A percentile compares a stretch with the other conserved stretches of the same genome.
phyloP scores from a whole-genome alignment of 2,888 invertebrate genomes.

The Gymnoscelis rufifasciata region DNA sequence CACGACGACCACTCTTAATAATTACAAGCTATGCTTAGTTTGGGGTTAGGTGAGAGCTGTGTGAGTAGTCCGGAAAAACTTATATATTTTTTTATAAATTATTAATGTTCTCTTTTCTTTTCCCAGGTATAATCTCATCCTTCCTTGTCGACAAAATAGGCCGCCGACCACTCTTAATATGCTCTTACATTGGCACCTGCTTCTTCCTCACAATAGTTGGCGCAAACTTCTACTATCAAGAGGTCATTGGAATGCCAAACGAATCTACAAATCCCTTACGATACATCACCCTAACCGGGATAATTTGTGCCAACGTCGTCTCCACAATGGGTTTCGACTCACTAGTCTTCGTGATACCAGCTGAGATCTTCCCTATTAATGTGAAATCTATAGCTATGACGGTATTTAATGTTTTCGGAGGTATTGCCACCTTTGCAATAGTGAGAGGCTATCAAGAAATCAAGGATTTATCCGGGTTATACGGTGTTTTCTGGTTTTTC shows the following conservation, averaged over 20 bases:
- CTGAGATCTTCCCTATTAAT: slow-evolving; percentile 79
- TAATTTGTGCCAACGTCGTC: slow-evolving; percentile 50
- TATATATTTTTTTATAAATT: too few relatives aligned
- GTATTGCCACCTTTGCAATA: slow-evolving; percentile 67
- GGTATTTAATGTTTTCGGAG: slow-evolving; percentile 64
- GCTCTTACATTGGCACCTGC: slow-evolving; percentile 54
- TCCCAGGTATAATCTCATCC: slow-evolving; percentile 60
- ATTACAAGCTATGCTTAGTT: too few relatives aligned
- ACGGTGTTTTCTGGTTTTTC: slow-evolving; percentile 74
- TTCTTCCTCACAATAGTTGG: slow-evolving; percentile 44
- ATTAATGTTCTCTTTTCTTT: too few relatives aligned
- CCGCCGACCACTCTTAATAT: slow-evolving; percentile 67
- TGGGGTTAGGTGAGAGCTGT: too few relatives aligned
- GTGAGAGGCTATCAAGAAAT: slow-evolving; percentile 73
- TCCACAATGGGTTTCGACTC: slow-evolving; percentile 69
- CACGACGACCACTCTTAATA: too few relatives aligned
- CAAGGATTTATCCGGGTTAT: slow-evolving; percentile 64
- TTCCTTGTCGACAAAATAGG: slow-evolving; percentile 60
- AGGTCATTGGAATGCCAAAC: slow-evolving; percentile 41
- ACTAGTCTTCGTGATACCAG: slow-evolving; percentile 70
- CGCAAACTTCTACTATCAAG: slow-evolving; percentile 59
- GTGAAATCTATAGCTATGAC: slow-evolving; percentile 77
- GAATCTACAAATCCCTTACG: slow-evolving; percentile 42
- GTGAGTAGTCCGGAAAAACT: too few relatives aligned
- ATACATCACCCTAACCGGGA: slow-evolving; percentile 60